Conservation (phyloP, 1,140 invertebrate species). For the Drosophila mojavensis region DNA sequence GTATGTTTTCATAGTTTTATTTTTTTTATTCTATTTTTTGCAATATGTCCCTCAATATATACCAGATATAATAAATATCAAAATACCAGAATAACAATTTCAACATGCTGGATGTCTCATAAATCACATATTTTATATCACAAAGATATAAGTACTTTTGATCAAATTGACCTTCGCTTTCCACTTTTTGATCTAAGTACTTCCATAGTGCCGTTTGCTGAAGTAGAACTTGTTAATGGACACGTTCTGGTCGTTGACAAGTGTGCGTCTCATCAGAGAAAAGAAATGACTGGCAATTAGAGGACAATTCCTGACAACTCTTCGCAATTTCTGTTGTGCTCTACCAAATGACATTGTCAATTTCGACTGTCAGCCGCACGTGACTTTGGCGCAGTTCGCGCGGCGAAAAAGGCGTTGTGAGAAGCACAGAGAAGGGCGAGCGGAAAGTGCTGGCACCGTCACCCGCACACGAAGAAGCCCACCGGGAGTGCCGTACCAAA, state of each 20-base stretch:
- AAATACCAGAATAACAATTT: too few species aligned
- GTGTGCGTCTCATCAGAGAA: constrained; percentile 55
- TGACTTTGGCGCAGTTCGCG: constrained; percentile 58
- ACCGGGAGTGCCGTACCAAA: not conserved
- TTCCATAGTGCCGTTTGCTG: constrained; percentile 25
- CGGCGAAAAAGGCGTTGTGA: not conserved
- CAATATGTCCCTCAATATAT: too few species aligned
- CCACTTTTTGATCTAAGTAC: not conserved
- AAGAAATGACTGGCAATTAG: constrained; percentile 59
- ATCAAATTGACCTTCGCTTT: not conserved
- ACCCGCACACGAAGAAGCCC: constrained; percentile 27
- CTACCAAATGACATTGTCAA: constrained; percentile 44
- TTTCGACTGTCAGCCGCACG: constrained; percentile 72
- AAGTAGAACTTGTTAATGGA: constrained; percentile 56
- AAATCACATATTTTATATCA: too few species aligned
- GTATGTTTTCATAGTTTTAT: too few species aligned
- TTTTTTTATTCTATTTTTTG: too few species aligned
- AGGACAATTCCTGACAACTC: constrained; percentile 39
- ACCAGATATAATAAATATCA: too few species aligned
- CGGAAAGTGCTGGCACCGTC: not conserved
- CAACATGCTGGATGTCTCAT: too few species aligned
- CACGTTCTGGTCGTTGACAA: constrained; percentile 71
- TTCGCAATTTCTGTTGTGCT: constrained; percentile 43
- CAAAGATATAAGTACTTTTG: too few species aligned
- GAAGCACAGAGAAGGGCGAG: not conserved